phyloP scores from a whole-genome alignment of 2,797 vertebrate species.

The Naso thynnoides region DNA sequence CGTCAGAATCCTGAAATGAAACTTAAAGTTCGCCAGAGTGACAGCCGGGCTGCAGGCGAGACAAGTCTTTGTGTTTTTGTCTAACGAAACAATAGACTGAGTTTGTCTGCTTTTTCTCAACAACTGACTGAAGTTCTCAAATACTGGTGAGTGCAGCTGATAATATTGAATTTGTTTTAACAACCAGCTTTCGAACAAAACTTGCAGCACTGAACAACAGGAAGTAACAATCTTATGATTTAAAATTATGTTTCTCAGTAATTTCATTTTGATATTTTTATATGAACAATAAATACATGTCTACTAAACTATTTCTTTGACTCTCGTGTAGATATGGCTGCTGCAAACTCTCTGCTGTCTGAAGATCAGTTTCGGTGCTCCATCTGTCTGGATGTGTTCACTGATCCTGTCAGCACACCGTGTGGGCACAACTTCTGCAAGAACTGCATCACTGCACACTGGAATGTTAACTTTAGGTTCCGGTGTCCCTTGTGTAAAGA shows the following conservation, averaged over 20 bases:
- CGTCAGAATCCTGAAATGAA: background rate
- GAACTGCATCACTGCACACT: constrained; percentile 8
- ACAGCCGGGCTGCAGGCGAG: background rate
- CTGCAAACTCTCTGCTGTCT: background rate
- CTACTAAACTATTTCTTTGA: background rate
- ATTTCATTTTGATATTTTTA: too few species aligned
- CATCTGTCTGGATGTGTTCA: constrained; percentile 7
- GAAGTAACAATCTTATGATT: too few species aligned
- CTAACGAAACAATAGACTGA: background rate
- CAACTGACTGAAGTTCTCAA: background rate
- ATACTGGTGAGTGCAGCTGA: constrained; percentile 15
- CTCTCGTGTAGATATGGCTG: background rate
- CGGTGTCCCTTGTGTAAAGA: background rate
- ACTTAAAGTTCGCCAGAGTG: background rate
- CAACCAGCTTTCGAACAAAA: too few species aligned
- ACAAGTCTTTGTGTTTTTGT: background rate
- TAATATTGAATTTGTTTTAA: background rate
- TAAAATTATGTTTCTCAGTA: too few species aligned
- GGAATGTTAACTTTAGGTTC: background rate
- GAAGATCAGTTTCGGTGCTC: background rate
- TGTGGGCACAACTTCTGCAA: too few species aligned
- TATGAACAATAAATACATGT: too few species aligned
- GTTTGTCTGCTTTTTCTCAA: too few species aligned
- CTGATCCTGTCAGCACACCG: too few species aligned
- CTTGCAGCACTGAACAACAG: too few species aligned